Conservation (phyloP, 2,113 vertebrate genomes). For the Hydrochoerus hydrochaeris region DNA sequence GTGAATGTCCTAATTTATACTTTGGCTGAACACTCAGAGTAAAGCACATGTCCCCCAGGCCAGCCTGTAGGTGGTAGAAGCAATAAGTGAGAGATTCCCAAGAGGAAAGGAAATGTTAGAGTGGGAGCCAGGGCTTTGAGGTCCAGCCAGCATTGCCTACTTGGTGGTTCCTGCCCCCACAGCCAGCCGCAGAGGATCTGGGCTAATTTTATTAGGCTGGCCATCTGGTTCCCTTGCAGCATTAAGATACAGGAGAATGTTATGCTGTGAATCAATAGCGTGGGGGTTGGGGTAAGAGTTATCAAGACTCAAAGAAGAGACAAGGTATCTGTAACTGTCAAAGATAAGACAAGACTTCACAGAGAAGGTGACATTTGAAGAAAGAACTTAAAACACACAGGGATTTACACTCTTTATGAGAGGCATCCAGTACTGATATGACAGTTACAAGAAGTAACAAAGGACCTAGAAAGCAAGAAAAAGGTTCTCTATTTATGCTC, state of each 20-base stretch:
- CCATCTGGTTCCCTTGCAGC: slow-evolving; percentile 40
- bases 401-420: not conserved
- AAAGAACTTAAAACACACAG: not conserved
- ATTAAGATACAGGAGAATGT: not conserved
- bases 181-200: not conserved
- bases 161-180: not conserved
- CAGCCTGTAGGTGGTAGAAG: not conserved
- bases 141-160: not conserved
- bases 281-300: not conserved
- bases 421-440: not conserved
- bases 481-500: not conserved
- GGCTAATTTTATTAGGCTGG: slow-evolving; percentile 44
- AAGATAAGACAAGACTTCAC: not conserved
- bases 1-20: not conserved
- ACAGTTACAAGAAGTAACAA: not conserved
- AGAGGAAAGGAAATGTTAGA: not conserved
- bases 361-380: not conserved
- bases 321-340: slow-evolving; percentile 18
- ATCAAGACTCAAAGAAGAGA: slow-evolving; percentile 39
- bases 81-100: not conserved
- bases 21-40: not conserved
- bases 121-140: not conserved
- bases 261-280: not conserved
- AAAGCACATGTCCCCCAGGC: not conserved
- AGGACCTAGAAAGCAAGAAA: not conserved